Percentiles rank a stretch among this genome's conserved stretches.
These are phyloP conservation scores for Apogon talboti DNA, from an alignment of 2,797 vertebrate genomes.

Conservation along the genomic window DNA sequence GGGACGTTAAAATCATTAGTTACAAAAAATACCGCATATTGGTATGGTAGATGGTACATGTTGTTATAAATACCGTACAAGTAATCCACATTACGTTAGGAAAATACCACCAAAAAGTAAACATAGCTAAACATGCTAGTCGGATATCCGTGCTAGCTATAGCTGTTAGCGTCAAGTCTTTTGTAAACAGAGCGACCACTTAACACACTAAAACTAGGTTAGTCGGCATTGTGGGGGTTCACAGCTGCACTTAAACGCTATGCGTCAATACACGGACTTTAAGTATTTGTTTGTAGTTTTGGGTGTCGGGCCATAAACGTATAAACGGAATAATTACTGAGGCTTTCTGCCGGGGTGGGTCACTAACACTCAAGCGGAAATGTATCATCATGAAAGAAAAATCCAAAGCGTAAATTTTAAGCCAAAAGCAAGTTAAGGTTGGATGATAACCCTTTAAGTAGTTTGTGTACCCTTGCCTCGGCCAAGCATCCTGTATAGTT, in stretches of 20 bases:
- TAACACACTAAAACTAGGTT: conserved; percentile 17
- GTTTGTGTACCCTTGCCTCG: background rate
- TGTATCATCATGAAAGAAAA: conserved; percentile 28
- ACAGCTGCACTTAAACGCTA: background rate
- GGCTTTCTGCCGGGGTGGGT: conserved; percentile 38
- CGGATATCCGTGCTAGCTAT: conserved; percentile 45
- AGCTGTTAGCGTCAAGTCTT: conserved; percentile 53
- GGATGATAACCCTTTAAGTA: too few species aligned
- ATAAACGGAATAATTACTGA: background rate
- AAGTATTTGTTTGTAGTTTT: too few species aligned
- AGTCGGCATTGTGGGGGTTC: background rate
- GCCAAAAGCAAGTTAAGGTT: background rate
- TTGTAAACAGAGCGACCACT: conserved; percentile 69
- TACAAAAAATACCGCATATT: fast-evolving
- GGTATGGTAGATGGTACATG: fast-evolving
- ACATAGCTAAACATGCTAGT: conserved; percentile 14
- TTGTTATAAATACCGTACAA: background rate
- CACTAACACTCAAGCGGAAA: conserved; percentile 59
- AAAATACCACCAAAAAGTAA: background rate
- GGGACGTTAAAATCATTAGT: background rate
- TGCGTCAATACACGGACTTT: fast-evolving
- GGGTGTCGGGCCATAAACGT: background rate
- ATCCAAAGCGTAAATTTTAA: background rate
- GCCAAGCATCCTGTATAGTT: background rate
- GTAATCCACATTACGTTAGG: fast-evolving